Percentiles rank a stretch among this genome's conserved stretches.
Evolutionary conservation across 2,888 invertebrate species (phyloP).

Genomic region (Hypomecis atomaria): DNA sequence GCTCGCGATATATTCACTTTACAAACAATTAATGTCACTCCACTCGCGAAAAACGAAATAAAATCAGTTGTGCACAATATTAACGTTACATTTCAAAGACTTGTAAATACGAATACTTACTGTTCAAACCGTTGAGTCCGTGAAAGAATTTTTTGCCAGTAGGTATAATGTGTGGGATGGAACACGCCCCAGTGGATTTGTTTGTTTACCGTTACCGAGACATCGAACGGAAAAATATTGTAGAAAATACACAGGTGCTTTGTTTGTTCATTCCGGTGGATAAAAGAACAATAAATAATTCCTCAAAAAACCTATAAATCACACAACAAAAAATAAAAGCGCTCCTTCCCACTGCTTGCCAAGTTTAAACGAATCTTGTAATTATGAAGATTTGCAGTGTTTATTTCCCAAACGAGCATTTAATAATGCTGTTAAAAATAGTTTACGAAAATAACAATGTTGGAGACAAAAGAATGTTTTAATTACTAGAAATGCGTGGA

Average conservation of each 20-base stretch:
- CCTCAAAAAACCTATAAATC: constrained; percentile 20
- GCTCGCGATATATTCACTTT: constrained; percentile 21
- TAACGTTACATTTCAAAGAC: constrained; percentile 24
- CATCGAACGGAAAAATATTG: neutral
- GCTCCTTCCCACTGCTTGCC: constrained; percentile 28
- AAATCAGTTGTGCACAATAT: constrained; percentile 37
- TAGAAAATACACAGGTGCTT: constrained; percentile 4
- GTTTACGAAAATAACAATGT: constrained; percentile 19
- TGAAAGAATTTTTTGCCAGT: constrained; percentile 6
- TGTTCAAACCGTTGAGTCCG: constrained; percentile 11
- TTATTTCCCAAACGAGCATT: constrained; percentile 25
- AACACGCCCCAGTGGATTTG: constrained; percentile 1
- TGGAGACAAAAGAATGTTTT: constrained; percentile 21
- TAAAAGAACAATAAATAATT: constrained; percentile 6
- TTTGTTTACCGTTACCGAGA: constrained; percentile 14
- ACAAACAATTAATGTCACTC: constrained; percentile 40
- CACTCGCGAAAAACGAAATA: constrained; percentile 32
- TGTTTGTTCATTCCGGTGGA: constrained; percentile 2
- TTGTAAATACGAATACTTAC: constrained; percentile 25
- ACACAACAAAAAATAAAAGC: constrained; percentile 17
- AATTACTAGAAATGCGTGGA: constrained; percentile 9
- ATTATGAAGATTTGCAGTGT: constrained; percentile 28
- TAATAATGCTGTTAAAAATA: constrained; percentile 26
- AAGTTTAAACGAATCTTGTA: constrained; percentile 36
- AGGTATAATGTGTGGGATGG: neutral